A percentile compares a stretch with the other conserved stretches of the same genome.
Evolutionary conservation across 2,113 vertebrate genomes (phyloP).

Genomic region (Chunga burmeisteri): DNA sequence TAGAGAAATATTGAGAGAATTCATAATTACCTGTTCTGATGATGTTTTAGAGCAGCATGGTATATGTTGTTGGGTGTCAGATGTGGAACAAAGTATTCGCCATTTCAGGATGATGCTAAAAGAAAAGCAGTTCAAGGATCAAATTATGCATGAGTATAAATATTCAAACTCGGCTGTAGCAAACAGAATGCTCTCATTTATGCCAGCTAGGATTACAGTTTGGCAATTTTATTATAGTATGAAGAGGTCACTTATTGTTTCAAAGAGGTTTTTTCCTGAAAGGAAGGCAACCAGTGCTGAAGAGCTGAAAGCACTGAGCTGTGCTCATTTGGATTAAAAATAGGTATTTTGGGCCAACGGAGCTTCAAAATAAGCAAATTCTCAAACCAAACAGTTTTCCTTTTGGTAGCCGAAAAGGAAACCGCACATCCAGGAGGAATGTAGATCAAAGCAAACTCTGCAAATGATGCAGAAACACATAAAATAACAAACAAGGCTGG

Average conservation of each 20-base stretch:
- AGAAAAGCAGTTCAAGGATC: neutral
- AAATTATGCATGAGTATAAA: neutral
- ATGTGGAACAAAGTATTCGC: neutral
- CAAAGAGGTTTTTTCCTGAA: conserved; percentile 59
- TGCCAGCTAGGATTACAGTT: neutral
- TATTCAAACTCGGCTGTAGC: neutral
- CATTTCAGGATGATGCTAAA: neutral
- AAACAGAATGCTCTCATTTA: neutral
- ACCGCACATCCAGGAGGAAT: conserved; percentile 79
- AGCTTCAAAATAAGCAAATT: conserved; percentile 79
- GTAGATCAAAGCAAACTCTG: conserved; percentile 81
- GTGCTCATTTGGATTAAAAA: conserved; percentile 70
- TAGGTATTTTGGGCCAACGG: conserved; percentile 69
- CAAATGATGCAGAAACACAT: conserved; percentile 85
- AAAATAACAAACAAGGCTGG: conserved; percentile 83
- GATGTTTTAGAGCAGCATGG: neutral
- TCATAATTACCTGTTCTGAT: neutral
- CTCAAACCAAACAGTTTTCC: conserved; percentile 80
- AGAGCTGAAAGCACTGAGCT: conserved; percentile 50
- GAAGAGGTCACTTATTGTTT: conserved; percentile 46
- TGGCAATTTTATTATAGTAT: neutral
- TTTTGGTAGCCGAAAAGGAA: conserved; percentile 81
- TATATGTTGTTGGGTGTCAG: neutral
- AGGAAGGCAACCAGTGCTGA: conserved; percentile 46
- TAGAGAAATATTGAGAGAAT: neutral